These are phyloP conservation scores for Drosophila subobscura DNA, from an alignment of 1,140 invertebrate species.

Conservation along the genomic window DNA sequence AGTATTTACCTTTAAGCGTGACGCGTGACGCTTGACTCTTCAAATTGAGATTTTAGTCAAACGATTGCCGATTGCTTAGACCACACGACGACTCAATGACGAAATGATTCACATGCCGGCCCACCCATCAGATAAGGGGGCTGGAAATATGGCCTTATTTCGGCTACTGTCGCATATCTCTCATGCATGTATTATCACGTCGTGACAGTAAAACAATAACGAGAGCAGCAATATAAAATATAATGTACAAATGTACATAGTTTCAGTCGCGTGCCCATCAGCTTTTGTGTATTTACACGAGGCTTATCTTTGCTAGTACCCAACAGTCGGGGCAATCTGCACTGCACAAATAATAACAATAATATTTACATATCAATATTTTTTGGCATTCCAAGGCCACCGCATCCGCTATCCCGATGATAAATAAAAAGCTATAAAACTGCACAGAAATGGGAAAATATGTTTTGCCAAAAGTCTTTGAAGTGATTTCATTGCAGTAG, in stretches of 20 bases:
- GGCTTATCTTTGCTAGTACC: slow-evolving; percentile 53
- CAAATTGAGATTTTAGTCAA: slow-evolving; percentile 25
- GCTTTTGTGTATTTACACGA: slow-evolving; percentile 36
- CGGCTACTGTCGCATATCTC: slow-evolving; percentile 1
- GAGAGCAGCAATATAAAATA: slow-evolving; percentile 24
- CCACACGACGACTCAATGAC: slow-evolving; percentile 6
- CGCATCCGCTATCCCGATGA: not conserved
- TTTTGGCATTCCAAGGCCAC: slow-evolving; percentile 16
- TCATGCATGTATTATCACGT: slow-evolving; percentile 32
- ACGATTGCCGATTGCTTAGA: not conserved
- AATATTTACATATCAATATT: slow-evolving; percentile 60
- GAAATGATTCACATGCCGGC: slow-evolving; percentile 37
- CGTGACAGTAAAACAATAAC: slow-evolving; percentile 21
- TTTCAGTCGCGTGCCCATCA: slow-evolving; percentile 39
- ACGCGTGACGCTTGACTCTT: slow-evolving; percentile 34
- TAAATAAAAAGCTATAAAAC: slow-evolving; percentile 9
- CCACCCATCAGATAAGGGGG: not conserved
- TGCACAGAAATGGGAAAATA: not conserved
- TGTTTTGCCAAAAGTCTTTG: too few relatives aligned
- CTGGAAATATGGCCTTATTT: not conserved
- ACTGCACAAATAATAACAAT: slow-evolving; percentile 46
- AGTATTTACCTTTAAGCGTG: slow-evolving; percentile 48
- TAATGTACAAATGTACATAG: slow-evolving; percentile 12
- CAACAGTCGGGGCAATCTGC: slow-evolving; percentile 42
- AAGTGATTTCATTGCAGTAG: too few relatives aligned